Conservation (phyloP, 1,140 invertebrate genomes). For the Drosophila melanogaster region DNA sequence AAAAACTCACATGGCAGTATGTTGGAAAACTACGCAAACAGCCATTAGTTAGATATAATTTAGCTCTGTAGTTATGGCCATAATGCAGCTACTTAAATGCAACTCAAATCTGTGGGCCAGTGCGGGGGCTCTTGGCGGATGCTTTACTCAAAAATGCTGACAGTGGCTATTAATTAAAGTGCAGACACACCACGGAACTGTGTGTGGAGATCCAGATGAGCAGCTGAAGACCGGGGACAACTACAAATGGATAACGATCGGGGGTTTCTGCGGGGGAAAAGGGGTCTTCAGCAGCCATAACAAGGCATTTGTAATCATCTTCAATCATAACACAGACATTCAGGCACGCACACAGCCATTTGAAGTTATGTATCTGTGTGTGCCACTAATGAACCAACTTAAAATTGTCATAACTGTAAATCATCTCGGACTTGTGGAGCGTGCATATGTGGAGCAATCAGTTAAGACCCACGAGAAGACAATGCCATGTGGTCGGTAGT, state of each 20-base stretch:
- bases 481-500: conserved; percentile 1
- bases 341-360: conserved; percentile 31
- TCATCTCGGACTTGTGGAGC: conserved; percentile 71
- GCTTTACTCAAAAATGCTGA: conserved; percentile 74
- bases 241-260: conserved; percentile 37
- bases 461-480: conserved; percentile 18
- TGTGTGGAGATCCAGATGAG: conserved; percentile 56
- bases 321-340: conserved; percentile 75
- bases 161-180: conserved; percentile 77
- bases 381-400: conserved; percentile 76
- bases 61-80: conserved; percentile 52
- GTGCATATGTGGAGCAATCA: conserved; percentile 73
- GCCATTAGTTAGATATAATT: conserved; percentile 60
- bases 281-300: conserved; percentile 58
- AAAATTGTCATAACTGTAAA: conserved; percentile 82
- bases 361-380: conserved; percentile 25
- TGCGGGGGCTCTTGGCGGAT: conserved; percentile 42
- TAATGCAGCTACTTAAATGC: conserved; percentile 60
- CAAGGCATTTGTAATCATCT: conserved; percentile 79
- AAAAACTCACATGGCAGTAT: background rate
- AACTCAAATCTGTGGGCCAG: conserved; percentile 27
- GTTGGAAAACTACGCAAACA: conserved; percentile 16
- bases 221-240: conserved; percentile 30
- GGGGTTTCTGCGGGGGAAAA: conserved; percentile 5
- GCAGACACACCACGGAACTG: conserved; percentile 49